Evolutionary conservation across 1,140 invertebrate species (phyloP).

Genomic region (Hylyphantes graminicola): DNA sequence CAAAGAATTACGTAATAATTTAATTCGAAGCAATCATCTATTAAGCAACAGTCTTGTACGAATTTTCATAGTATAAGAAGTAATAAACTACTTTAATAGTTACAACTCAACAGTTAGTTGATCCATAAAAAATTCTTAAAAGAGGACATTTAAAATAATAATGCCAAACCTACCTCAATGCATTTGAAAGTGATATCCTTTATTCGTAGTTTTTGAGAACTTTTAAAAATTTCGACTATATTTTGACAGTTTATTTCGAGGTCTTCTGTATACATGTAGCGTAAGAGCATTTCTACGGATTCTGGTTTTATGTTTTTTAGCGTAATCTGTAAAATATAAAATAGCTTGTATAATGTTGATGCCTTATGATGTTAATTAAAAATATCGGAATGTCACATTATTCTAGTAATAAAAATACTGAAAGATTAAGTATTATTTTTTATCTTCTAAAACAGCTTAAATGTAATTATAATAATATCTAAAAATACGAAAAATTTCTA

Average conservation of each 20-base stretch:
- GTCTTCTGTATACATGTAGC: conserved; percentile 22
- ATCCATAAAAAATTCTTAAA: not conserved
- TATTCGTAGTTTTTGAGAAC: conserved; percentile 18
- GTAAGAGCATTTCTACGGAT: conserved; percentile 10
- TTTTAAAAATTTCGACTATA: conserved; percentile 14
- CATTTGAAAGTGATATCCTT: conserved; percentile 8
- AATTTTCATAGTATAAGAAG: too few relatives aligned
- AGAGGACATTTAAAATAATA: not conserved
- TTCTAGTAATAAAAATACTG: too few relatives aligned
- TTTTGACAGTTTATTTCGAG: conserved; percentile 36
- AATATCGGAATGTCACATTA: too few relatives aligned
- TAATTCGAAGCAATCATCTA: too few relatives aligned
- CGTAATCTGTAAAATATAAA: conserved; percentile 8
- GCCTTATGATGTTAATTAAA: not conserved
- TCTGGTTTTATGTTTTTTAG: conserved; percentile 3
- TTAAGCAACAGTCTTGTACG: too few relatives aligned
- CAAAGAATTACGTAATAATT: too few relatives aligned
- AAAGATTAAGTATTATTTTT: too few relatives aligned
- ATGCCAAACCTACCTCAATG: conserved; percentile 19
- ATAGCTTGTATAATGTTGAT: not conserved
- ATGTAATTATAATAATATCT: too few relatives aligned
- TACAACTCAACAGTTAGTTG: too few relatives aligned
- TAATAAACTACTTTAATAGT: too few relatives aligned
- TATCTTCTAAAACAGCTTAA: too few relatives aligned
- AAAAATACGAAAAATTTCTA: too few relatives aligned